Conservation (phyloP, 2,113 vertebrate genomes). For the Sander vitreus region DNA sequence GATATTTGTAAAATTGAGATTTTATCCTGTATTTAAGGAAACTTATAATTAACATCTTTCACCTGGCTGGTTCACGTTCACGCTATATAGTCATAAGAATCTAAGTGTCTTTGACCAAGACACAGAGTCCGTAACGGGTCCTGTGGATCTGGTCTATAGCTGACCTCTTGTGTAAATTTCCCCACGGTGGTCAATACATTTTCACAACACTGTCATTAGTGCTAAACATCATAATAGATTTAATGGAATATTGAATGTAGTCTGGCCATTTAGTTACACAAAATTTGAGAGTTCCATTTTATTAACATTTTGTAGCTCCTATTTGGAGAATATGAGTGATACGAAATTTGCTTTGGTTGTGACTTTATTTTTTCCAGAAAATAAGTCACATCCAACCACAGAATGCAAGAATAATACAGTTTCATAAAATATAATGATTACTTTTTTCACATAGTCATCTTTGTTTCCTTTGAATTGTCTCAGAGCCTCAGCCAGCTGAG, state of each 20-base stretch:
- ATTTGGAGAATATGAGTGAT: neutral
- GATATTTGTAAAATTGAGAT: neutral
- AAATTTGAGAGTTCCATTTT: no score
- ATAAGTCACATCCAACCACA: no score
- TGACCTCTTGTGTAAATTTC: neutral
- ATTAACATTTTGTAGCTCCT: neutral
- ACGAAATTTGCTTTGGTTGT: neutral
- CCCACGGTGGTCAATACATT: no score
- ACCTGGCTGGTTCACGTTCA: neutral
- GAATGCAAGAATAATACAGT: no score
- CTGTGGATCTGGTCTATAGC: neutral
- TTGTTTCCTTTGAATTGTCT: slow-evolving; percentile 16
- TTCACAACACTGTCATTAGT: neutral
- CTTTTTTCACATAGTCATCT: neutral
- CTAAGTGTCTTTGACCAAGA: neutral
- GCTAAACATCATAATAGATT: neutral
- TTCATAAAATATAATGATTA: neutral
- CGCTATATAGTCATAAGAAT: neutral
- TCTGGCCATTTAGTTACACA: no score
- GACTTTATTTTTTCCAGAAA: no score
- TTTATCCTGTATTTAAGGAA: neutral
- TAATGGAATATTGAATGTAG: neutral
- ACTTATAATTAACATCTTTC: neutral
- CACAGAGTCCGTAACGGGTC: neutral
- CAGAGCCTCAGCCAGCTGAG: slow-evolving; percentile 46